Evolutionary conservation across 2,113 vertebrate genomes (phyloP).

Genomic region (Xenopus tropicalis): UCB_Xtro_10.0 CM004449.2:120721001-120721500

Average conservation of each 20-base stretch:
- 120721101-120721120: slow-evolving; percentile 49
- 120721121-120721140: slow-evolving; percentile 77
- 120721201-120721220: slow-evolving; percentile 65
- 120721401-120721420: slow-evolving; percentile 50
- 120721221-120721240: slow-evolving; percentile 66
- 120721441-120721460: too few species aligned
- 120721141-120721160: slow-evolving; percentile 71
- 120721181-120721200: slow-evolving; percentile 69
- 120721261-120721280: too few species aligned
- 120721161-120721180: slow-evolving; percentile 73
- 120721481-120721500: too few species aligned
- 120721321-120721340: slow-evolving; percentile 33
- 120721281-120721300: slow-evolving; percentile 43
- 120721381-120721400: slow-evolving; percentile 22
- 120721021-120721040: too few species aligned
- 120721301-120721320: slow-evolving; percentile 13
- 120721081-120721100: slow-evolving; percentile 1
- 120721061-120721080: too few species aligned
- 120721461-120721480: too few species aligned
- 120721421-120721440: not conserved
- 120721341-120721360: slow-evolving; percentile 45
- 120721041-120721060: too few species aligned
- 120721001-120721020: too few species aligned
- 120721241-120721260: slow-evolving; percentile 63
- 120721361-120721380: slow-evolving; percentile 34